Evolutionary conservation across 2,797 vertebrate genomes (phyloP), one percentile per base, ranked within the genome.

Genomic region (Gadopsis marmoratus): DNA sequence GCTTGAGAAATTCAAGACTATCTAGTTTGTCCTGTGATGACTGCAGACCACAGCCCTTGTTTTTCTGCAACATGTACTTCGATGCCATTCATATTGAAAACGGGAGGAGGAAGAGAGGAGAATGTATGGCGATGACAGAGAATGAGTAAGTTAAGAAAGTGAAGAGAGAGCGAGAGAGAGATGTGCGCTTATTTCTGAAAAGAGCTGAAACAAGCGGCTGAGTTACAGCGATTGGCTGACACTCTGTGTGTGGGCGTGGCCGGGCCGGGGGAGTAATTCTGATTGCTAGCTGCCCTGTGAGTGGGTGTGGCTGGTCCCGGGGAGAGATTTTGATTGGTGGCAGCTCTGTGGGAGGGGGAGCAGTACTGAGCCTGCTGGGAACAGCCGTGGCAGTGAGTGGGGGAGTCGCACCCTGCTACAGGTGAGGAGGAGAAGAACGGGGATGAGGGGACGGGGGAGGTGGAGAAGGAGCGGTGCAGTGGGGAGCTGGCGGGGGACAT

Each of bases 401-500:
- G 94, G n/a, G 92, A 93, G 78, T 93, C 87, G 1, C 88, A 93
- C 0, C 89, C 67, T 0, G 80, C 92, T 48, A 71, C 89, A 54
- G 84, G 92, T 26, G 87, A 92, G 64, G 93, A 92, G 60, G 89
- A 94, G 56, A 92, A 89, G 51, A 95, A 80, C 0, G 88, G 91
- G 47, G 93, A 94, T 3, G 94, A 94, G 4, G 94, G 94, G 14
- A 87, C 54, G 0, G 94, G 93, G 41, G 94, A 94, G 56, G 93
- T 75, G 37, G 95, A 95, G 90, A 95, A 96, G 86, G 95, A 95
- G 64, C 92, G 96, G 85, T 98, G 97, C 61, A 96, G 93, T 0
- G 97, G 97, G 0, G 97, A 97, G 0, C 96, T 91, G 0, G 96
- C 86, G 0, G 97, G 96, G 0, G 97, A 97, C 71, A 97, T 91